Base-by-base conservation (phyloP, 2,113 vertebrate genomes). In the Malurus melanocephalus region DNA sequence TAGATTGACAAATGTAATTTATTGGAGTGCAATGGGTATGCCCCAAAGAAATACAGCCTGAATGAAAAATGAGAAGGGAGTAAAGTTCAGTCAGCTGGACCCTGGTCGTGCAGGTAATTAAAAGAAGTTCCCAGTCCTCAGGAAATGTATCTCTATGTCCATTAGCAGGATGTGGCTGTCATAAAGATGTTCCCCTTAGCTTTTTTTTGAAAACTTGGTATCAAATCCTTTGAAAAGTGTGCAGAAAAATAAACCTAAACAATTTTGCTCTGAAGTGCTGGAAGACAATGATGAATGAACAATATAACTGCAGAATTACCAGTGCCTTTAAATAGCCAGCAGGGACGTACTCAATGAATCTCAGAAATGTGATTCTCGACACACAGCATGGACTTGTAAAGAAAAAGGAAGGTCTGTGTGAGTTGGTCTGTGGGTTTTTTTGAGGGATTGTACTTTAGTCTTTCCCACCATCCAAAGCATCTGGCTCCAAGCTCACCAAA, bases 281-380 rank as follows among this genome's bases (percentile, higher is more conserved):
- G 23, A 69, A 92, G 62, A 82, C 78, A 80, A 74, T 80, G 73
- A 91, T 83, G 74, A 89, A 92, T 71, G 76, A 93, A 32, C 24
- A 22, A 42, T 35, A 27, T 85, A 77, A 78, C 53, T 57, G 26
- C 38, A 74, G 35, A 89, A 87, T 89, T 84, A 64, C 60, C 26
- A 46, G 9, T 66, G 46, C 18, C 38, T 87, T 87, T 83, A 87
- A 89, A 67, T 27, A 91, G 57, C 75, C 65, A 83, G 26, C 18
- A 77, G 89, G 35, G 38, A 77, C 17, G 66, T 28, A 78, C 22
- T 52, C 48, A 40, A 14, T 1, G 4, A 83, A 71, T 77, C 60
- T 69, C 60, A 59, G 43, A 69, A 80, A 79, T 13, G 28, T 53
- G 51, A 57, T 68, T 87, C 26, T 59, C 57, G 67, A 53, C 18